These are phyloP conservation scores for Bettongia penicillata DNA, from an alignment of 2,113 vertebrate genomes.

Conservation along the genomic window DNA sequence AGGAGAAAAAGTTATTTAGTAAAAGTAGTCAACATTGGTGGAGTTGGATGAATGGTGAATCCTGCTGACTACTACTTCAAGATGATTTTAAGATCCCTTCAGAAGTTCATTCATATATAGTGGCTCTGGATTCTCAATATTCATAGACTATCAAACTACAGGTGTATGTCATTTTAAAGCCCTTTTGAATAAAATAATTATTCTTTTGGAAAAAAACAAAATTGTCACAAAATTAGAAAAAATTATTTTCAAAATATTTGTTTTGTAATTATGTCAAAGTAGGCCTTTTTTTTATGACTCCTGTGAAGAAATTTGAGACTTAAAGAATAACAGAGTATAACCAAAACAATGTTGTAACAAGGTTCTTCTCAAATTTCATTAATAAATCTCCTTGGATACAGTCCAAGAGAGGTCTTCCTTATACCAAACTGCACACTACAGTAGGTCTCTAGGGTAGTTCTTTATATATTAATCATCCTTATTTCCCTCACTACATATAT, in stretches of 20 bases:
- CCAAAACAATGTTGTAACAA: background rate
- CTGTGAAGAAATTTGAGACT: background rate
- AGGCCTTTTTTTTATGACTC: background rate
- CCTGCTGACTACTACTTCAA: background rate
- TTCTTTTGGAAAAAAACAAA: background rate
- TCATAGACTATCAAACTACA: background rate
- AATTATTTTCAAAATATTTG: background rate
- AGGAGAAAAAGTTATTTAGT: background rate
- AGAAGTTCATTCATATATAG: background rate
- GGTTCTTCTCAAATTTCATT: conserved; percentile 34
- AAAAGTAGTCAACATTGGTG: background rate
- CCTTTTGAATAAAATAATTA: background rate
- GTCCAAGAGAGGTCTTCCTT: conserved; percentile 42
- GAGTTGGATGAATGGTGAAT: too few relatives aligned
- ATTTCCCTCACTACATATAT: background rate
- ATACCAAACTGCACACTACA: conserved; percentile 15
- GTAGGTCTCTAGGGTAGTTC: conserved; percentile 18
- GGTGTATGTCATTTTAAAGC: background rate
- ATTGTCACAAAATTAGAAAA: background rate
- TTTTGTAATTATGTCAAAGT: background rate
- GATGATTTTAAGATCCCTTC: background rate
- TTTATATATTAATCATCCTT: conserved; percentile 2
- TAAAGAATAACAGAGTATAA: background rate
- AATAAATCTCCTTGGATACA: conserved; percentile 42
- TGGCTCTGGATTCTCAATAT: background rate